A percentile compares a stretch with the other conserved stretches of the same genome.
These are phyloP conservation scores for Rutpela maculata DNA, from an alignment of 2,888 invertebrate genomes.

Conservation along the genomic window DNA sequence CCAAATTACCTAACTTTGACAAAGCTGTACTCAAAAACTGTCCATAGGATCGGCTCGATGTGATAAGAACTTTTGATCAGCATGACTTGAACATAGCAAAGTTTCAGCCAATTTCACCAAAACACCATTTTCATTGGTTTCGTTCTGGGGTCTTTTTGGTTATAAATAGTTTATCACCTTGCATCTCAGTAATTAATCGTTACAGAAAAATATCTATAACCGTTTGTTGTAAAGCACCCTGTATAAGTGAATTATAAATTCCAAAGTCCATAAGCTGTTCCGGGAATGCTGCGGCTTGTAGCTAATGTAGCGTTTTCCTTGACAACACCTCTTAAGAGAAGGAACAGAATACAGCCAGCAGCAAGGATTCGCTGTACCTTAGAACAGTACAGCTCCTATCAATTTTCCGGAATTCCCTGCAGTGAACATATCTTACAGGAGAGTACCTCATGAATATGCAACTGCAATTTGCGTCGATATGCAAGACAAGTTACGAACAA, in stretches of 20 bases:
- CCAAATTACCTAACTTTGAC: no score
- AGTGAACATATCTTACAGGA: constrained; percentile 32
- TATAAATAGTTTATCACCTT: no score
- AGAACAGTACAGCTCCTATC: constrained; percentile 29
- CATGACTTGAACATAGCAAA: no score
- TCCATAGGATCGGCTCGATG: no score
- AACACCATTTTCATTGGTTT: no score
- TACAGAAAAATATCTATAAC: no score
- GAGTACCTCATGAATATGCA: constrained; percentile 41
- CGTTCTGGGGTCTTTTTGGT: no score
- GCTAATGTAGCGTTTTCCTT: constrained; percentile 19
- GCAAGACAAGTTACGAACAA: constrained; percentile 37
- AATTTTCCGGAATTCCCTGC: constrained; percentile 36
- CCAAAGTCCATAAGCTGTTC: constrained; percentile 19
- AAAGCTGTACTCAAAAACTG: no score
- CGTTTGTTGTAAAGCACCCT: no score
- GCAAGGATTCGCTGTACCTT: constrained; percentile 17
- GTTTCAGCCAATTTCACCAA: no score
- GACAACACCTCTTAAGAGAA: constrained; percentile 20
- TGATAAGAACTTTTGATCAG: no score
- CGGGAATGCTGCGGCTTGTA: constrained; percentile 11
- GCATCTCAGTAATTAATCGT: no score
- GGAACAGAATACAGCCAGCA: constrained; percentile 12
- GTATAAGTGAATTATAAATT: constrained; percentile 5
- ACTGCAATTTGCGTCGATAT: constrained; percentile 39